These are phyloP conservation scores for Nasonia giraulti DNA, from an alignment of 1,140 invertebrate species.

Conservation along the genomic window DNA sequence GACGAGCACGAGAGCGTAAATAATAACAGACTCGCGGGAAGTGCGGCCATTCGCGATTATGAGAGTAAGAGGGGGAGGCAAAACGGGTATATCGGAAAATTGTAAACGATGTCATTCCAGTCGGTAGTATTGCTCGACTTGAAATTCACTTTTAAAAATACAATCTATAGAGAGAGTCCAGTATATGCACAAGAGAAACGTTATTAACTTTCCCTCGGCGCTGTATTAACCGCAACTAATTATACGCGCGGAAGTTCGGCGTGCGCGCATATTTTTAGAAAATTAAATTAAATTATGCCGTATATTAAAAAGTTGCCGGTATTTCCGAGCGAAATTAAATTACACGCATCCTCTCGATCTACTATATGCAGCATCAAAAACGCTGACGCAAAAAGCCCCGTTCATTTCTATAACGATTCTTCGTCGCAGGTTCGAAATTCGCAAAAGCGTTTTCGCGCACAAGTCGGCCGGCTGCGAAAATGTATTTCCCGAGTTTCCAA, in stretches of 20 bases:
- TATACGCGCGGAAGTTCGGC: background rate
- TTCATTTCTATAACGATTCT: background rate
- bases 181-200: background rate
- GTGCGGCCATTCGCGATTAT: background rate
- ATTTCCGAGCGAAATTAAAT: background rate
- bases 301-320: background rate
- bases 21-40: background rate
- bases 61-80: background rate
- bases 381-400: background rate
- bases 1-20: background rate
- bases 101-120: background rate
- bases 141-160: background rate
- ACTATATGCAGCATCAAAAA: background rate
- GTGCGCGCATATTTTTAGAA: background rate
- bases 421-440: background rate
- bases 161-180: background rate
- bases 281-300: background rate
- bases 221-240: background rate
- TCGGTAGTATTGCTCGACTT: background rate
- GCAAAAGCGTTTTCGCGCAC: background rate
- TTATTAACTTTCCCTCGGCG: background rate
- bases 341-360: background rate
- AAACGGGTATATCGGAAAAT: background rate
- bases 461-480: slow-evolving; percentile 55
- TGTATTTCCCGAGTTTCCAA: slow-evolving; percentile 71